phyloP scores from a whole-genome alignment of 2,888 invertebrate species.

The Temnothorax rugatulus region DNA sequence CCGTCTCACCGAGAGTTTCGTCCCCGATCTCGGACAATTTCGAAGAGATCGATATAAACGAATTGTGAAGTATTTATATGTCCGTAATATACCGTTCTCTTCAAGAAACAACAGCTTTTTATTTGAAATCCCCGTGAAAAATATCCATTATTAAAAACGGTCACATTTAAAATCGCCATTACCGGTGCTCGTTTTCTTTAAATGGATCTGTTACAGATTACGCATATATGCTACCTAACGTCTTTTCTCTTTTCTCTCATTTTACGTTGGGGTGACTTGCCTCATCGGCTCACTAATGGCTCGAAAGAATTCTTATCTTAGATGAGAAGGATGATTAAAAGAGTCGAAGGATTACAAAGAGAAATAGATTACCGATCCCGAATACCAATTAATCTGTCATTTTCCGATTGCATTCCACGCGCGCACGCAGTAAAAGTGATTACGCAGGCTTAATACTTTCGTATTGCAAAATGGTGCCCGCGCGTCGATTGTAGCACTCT shows the following conservation, averaged over 20 bases:
- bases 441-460: neutral
- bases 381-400: neutral
- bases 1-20: neutral
- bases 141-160: neutral
- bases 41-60: neutral
- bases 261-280: neutral
- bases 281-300: neutral
- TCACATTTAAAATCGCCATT: neutral
- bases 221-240: neutral
- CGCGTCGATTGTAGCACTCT: slow-evolving; percentile 4
- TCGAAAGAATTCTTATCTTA: slow-evolving; percentile 13
- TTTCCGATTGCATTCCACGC: slow-evolving; percentile 7
- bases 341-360: slow-evolving; percentile 12
- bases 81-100: neutral
- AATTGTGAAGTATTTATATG: neutral
- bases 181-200: neutral
- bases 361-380: neutral
- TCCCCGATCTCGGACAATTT: neutral
- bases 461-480: neutral
- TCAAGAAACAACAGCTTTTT: neutral
- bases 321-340: neutral
- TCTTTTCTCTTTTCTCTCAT: neutral
- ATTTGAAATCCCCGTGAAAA: neutral
- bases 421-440: slow-evolving; percentile 17
- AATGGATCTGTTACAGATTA: neutral